A percentile compares a stretch with the other conserved stretches of the same genome.
These are phyloP conservation scores for Menidia menidia DNA, from an alignment of 2,797 vertebrate species.

Conservation along the genomic window DNA sequence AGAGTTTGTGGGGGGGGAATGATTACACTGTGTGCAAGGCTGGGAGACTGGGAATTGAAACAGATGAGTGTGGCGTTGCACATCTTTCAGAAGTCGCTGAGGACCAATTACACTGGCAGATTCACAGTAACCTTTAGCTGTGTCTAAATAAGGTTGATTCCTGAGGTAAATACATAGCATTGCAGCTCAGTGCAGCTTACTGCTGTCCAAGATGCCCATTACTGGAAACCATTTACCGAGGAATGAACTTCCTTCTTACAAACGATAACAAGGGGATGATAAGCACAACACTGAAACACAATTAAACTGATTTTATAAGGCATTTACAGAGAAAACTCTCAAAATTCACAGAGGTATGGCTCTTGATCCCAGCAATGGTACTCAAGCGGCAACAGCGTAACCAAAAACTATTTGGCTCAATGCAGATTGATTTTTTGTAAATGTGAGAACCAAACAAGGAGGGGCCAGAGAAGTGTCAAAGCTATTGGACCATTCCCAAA, in stretches of 20 bases:
- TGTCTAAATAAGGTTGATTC: constrained; percentile 54
- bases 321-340: constrained; percentile 2
- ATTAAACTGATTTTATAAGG: background rate
- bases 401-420: too few species aligned
- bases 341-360: too few species aligned
- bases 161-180: constrained; percentile 44
- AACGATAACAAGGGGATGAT: background rate
- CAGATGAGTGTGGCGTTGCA: constrained; percentile 14
- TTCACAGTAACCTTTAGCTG: constrained; percentile 56
- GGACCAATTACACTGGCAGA: constrained; percentile 65
- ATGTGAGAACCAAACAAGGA: too few species aligned
- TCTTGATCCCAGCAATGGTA: too few species aligned
- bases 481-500: too few species aligned
- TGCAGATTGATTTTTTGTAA: too few species aligned
- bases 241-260: constrained; percentile 19
- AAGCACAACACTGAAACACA: background rate
- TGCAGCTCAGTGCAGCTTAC: constrained; percentile 28
- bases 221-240: constrained; percentile 25
- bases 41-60: constrained; percentile 42
- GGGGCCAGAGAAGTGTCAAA: too few species aligned
- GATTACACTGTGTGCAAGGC: constrained; percentile 8
- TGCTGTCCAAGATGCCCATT: constrained; percentile 22
- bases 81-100: constrained; percentile 25
- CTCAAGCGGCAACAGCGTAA: too few species aligned
- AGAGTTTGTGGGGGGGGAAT: background rate